Percentiles rank a stretch among this genome's conserved stretches.
Conservation (phyloP, 2,113 vertebrate species). For the Irena cyanogastra region DNA sequence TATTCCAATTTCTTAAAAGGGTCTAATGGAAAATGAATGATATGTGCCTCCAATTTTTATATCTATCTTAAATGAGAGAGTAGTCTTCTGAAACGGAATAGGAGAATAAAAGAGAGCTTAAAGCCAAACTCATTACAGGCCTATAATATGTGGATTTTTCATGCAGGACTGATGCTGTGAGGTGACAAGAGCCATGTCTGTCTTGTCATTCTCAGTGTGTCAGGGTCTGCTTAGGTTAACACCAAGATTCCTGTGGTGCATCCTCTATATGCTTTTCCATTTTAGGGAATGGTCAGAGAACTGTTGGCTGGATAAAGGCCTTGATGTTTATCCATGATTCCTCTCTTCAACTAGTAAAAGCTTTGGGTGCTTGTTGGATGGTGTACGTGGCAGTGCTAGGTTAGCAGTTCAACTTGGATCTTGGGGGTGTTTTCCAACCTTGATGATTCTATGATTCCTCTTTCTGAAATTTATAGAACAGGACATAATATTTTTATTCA, state of each 20-base stretch:
- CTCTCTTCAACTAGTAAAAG: background rate
- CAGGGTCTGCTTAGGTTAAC: background rate
- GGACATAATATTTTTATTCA: background rate
- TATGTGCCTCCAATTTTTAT: background rate
- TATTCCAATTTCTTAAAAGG: background rate
- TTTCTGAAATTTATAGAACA: background rate
- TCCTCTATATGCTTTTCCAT: background rate
- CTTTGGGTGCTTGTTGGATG: background rate
- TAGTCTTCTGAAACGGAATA: background rate
- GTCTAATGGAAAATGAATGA: background rate
- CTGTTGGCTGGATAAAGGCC: background rate
- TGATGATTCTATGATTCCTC: background rate
- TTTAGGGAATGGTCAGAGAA: background rate
- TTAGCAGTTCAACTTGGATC: background rate
- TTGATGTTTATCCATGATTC: background rate
- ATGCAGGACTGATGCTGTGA: background rate
- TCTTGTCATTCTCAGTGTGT: background rate
- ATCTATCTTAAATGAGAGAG: background rate
- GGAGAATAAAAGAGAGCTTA: background rate
- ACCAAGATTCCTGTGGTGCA: accelerated
- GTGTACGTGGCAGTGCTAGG: background rate
- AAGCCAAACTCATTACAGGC: background rate
- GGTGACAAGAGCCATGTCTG: background rate
- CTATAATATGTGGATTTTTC: background rate
- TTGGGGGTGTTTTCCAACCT: background rate